Conservation (phyloP, 2,797 vertebrate species). For the Phyllotis vaccarum region DNA sequence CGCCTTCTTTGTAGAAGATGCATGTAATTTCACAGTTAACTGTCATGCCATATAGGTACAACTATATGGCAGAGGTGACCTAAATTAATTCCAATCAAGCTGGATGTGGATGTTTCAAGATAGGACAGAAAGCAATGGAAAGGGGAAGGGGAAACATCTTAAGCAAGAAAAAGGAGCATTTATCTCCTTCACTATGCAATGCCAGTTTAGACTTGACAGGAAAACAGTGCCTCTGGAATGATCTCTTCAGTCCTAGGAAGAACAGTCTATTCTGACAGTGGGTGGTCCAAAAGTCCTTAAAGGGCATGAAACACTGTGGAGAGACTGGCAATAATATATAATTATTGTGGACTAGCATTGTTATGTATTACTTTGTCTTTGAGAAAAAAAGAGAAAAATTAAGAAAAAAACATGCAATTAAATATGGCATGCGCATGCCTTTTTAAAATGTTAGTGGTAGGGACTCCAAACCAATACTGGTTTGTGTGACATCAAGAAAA, state of each 20-base stretch:
- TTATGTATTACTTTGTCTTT: neutral
- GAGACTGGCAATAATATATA: neutral
- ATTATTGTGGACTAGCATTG: neutral
- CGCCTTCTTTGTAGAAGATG: neutral
- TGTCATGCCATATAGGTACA: neutral
- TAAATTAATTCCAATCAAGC: neutral
- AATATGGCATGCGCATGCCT: neutral
- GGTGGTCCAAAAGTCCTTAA: neutral
- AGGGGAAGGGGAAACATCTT: neutral
- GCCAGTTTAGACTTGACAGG: neutral
- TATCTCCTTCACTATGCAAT: neutral
- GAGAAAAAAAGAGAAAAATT: conserved; percentile 24
- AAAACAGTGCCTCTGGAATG: neutral
- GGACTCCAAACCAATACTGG: neutral
- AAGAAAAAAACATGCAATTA: conserved; percentile 5
- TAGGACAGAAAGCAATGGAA: neutral
- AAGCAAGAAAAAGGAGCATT: neutral
- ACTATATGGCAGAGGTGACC: neutral
- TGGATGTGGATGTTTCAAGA: neutral
- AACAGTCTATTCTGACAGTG: neutral
- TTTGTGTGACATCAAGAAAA: neutral
- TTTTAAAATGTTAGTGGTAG: neutral
- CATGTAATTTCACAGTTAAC: neutral
- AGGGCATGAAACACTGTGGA: neutral
- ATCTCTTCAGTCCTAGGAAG: neutral